Evolutionary conservation across 2,888 invertebrate genomes (phyloP).

Genomic region (Drosophila subsilvestris): DNA sequence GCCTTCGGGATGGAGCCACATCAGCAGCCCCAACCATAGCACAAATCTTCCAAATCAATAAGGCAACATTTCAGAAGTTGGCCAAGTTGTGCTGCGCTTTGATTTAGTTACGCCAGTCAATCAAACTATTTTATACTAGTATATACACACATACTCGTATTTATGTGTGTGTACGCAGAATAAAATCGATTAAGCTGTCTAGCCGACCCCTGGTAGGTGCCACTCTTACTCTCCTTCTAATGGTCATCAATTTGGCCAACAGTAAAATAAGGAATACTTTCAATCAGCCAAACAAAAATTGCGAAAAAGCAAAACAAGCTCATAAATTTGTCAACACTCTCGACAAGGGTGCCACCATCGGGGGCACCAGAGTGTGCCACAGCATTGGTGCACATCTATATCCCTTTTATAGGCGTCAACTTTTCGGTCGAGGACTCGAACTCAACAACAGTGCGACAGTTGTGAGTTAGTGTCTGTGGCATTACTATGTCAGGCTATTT

Average conservation of each 20-base stretch:
- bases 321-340: conserved; percentile 76
- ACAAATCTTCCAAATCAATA: background rate
- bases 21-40: no score
- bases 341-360: conserved; percentile 47
- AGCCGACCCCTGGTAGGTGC: background rate
- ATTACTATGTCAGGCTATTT: conserved; percentile 54
- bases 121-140: conserved; percentile 31
- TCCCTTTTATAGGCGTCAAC: conserved; percentile 64
- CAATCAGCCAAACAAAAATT: conserved; percentile 65
- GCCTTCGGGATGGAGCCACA: no score
- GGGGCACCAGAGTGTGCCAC: conserved; percentile 6
- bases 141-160: conserved; percentile 12
- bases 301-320: conserved; percentile 67
- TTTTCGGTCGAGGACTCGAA: conserved; percentile 49
- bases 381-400: conserved; percentile 39
- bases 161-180: conserved; percentile 4
- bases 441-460: conserved; percentile 55
- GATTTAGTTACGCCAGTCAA: conserved; percentile 19
- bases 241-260: conserved; percentile 54
- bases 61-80: background rate
- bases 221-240: conserved; percentile 15
- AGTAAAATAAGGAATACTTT: conserved; percentile 54
- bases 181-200: conserved; percentile 39
- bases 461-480: conserved; percentile 66
- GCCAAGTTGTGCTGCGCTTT: background rate